Conservation (phyloP, 2,113 vertebrate genomes). For the Odontophorus gujanensis region DNA sequence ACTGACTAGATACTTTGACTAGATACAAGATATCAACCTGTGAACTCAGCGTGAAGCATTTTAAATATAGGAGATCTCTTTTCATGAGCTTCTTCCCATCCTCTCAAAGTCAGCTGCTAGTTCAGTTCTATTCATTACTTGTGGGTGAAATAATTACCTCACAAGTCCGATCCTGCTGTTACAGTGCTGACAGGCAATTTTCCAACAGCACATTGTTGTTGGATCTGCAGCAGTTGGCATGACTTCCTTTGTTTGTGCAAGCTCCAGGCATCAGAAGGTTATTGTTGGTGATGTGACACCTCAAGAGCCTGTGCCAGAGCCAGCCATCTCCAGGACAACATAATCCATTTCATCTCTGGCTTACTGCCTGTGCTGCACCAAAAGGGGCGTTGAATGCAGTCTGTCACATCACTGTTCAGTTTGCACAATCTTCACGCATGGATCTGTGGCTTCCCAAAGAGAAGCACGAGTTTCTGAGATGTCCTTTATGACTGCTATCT, state of each 20-base stretch:
- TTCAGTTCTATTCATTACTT: neutral
- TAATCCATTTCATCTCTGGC: neutral
- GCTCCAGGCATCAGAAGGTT: neutral
- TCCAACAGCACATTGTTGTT: neutral
- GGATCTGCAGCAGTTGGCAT: neutral
- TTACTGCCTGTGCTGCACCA: neutral
- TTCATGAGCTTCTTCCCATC: neutral
- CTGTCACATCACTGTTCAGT: neutral
- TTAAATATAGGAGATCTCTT: neutral
- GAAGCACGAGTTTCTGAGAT: neutral
- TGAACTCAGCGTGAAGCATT: neutral
- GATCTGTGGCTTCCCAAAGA: neutral
- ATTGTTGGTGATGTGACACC: neutral
- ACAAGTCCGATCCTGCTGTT: neutral
- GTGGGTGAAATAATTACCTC: neutral
- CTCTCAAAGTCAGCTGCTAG: neutral
- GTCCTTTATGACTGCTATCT: neutral
- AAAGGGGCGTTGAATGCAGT: neutral
- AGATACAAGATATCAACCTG: fast-evolving
- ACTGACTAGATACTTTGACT: neutral
- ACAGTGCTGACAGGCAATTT: neutral
- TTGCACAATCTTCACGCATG: neutral
- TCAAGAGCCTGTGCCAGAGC: neutral
- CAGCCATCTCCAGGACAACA: neutral
- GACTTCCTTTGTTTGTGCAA: neutral